Percentiles rank a stretch among this genome's conserved stretches.
phyloP scores from a whole-genome alignment of 2,113 vertebrate species.

The human region DNA sequence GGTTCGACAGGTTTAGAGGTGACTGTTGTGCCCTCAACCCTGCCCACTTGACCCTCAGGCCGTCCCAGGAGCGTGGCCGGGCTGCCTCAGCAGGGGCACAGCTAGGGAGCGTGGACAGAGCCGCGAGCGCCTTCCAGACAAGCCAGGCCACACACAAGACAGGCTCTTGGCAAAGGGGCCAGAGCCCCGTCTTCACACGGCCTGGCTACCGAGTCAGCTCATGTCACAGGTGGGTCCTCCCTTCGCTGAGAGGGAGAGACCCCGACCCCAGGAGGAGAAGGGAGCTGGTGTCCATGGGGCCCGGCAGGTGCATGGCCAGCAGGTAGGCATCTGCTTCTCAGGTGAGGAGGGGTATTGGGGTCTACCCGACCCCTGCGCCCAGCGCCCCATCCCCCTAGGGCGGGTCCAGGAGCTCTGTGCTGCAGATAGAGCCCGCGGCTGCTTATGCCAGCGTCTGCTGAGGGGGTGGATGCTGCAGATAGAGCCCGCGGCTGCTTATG shows the following conservation, averaged over 20 bases:
- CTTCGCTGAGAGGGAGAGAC: neutral
- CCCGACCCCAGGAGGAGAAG: neutral
- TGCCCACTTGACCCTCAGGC: no score
- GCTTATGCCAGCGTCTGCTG: neutral
- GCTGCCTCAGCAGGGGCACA: no score
- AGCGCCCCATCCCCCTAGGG: no score
- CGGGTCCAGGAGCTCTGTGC: no score
- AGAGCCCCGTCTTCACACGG: no score
- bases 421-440: neutral
- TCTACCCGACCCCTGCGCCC: neutral
- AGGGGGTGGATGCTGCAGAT: no score
- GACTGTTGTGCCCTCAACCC: no score
- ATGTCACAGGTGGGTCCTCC: neutral
- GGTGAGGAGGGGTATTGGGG: neutral
- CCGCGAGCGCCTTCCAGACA: neutral
- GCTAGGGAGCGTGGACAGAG: neutral
- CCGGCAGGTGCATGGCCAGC: neutral
- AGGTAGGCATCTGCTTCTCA: neutral
- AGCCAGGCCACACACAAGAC: neutral
- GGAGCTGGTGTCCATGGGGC: neutral
- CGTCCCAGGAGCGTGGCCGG: no score
- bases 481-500: neutral
- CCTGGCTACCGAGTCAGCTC: fast-evolving
- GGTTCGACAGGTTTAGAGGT: neutral
- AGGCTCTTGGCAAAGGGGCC: neutral